Conservation (phyloP, 2,113 vertebrate species). For the Coturnix japonica region DNA sequence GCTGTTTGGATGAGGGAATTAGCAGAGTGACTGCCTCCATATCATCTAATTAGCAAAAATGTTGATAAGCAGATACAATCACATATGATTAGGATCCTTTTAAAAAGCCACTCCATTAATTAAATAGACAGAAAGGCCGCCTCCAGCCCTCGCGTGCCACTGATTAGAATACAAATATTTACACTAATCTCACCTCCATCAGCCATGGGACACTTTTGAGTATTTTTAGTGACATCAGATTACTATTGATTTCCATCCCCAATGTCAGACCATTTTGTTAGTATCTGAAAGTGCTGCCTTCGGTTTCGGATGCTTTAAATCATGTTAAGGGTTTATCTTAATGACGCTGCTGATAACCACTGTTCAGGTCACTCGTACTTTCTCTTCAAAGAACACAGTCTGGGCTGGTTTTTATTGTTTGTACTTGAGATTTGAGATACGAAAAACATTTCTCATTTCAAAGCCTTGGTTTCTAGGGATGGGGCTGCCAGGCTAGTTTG, state of each 20-base stretch:
- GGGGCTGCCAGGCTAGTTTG: conserved; percentile 57
- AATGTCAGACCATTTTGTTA: conserved; percentile 78
- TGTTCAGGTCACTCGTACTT: conserved; percentile 79
- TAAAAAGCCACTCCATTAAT: conserved; percentile 89
- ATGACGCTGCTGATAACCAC: conserved; percentile 80
- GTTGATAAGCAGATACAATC: conserved; percentile 88
- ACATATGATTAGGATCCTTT: conserved; percentile 88
- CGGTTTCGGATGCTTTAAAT: conserved; percentile 79
- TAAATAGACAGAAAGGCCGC: conserved; percentile 84
- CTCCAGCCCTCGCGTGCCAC: conserved; percentile 78
- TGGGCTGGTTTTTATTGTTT: conserved; percentile 76
- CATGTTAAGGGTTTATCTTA: conserved; percentile 81
- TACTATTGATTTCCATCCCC: conserved; percentile 80
- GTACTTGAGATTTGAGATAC: conserved; percentile 79
- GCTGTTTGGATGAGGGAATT: conserved; percentile 83
- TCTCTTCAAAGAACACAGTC: conserved; percentile 70
- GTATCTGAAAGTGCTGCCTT: conserved; percentile 80
- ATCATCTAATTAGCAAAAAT: conserved; percentile 88
- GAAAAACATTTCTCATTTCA: conserved; percentile 80
- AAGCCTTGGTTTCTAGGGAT: conserved; percentile 83
- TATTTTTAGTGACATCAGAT: conserved; percentile 80
- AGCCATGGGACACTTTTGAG: conserved; percentile 76
- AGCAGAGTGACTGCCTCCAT: conserved; percentile 81
- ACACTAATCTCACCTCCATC: conserved; percentile 81
- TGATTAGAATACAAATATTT: conserved; percentile 82